Evolutionary conservation across 2,113 vertebrate species (phyloP).

Genomic region (Loxodonta africana): DNA sequence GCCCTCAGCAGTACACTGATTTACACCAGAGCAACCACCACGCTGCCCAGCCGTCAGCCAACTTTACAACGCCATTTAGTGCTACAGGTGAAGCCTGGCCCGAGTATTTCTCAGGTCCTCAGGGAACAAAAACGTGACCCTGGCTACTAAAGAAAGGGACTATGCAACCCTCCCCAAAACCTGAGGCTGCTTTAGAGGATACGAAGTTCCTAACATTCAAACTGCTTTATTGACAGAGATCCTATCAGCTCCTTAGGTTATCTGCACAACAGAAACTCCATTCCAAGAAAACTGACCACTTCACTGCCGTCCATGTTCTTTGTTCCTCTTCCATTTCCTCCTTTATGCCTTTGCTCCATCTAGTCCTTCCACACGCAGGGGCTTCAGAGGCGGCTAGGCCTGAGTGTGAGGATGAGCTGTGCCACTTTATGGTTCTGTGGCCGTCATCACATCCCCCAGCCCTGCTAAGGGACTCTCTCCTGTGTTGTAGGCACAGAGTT

Average conservation of each 20-base stretch:
- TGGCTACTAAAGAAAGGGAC: background rate
- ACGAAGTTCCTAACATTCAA: background rate
- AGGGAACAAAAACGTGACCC: background rate
- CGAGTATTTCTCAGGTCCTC: background rate
- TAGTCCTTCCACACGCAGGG: background rate
- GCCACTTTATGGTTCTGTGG: background rate
- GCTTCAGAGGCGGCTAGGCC: background rate
- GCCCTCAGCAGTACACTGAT: background rate
- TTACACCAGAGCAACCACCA: background rate
- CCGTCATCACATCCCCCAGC: background rate
- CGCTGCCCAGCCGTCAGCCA: constrained; percentile 1
- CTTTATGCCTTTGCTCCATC: background rate
- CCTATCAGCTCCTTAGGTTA: background rate
- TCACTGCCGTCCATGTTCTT: background rate
- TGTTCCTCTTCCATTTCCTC: background rate
- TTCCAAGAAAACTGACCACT: background rate
- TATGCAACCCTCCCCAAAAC: background rate
- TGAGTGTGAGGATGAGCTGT: background rate
- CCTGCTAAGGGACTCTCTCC: background rate
- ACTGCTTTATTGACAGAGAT: background rate
- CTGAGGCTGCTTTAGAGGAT: background rate
- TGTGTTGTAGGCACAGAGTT: background rate
- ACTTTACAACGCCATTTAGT: background rate
- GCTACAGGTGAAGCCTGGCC: background rate
- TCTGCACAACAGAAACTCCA: background rate